Conservation (phyloP, 1,140 invertebrate genomes). For the Papilio glaucus region DNA sequence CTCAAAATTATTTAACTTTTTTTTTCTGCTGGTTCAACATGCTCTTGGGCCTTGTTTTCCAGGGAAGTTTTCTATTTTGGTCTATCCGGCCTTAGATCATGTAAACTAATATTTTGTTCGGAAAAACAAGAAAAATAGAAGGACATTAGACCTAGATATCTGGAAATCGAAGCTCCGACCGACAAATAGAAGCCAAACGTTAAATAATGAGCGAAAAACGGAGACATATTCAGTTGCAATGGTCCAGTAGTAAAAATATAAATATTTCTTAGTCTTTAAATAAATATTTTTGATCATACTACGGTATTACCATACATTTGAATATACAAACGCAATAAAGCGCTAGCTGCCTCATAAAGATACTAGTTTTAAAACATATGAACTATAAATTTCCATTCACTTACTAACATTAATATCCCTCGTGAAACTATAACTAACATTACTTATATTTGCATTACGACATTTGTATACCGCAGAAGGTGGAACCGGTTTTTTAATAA, state of each 20-base stretch:
- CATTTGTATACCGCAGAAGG: background rate
- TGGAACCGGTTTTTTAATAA: background rate
- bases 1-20: too few species aligned
- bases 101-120: background rate
- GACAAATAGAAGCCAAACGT: background rate
- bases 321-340: constrained; percentile 26
- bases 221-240: background rate
- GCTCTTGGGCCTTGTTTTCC: too few species aligned
- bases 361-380: constrained; percentile 24
- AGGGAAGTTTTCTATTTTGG: too few species aligned
- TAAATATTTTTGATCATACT: background rate
- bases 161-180: background rate
- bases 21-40: too few species aligned
- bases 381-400: constrained; percentile 29
- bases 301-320: constrained; percentile 12
- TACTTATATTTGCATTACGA: background rate
- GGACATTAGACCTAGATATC: background rate
- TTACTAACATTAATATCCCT: constrained; percentile 6
- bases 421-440: background rate
- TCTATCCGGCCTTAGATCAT: too few species aligned
- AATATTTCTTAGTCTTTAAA: background rate
- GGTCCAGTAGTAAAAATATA: background rate
- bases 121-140: background rate
- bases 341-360: constrained; percentile 25
- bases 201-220: constrained; percentile 4